These are phyloP conservation scores for Okamejei kenojei DNA, from an alignment of 2,797 vertebrate genomes.

Conservation along the genomic window DNA sequence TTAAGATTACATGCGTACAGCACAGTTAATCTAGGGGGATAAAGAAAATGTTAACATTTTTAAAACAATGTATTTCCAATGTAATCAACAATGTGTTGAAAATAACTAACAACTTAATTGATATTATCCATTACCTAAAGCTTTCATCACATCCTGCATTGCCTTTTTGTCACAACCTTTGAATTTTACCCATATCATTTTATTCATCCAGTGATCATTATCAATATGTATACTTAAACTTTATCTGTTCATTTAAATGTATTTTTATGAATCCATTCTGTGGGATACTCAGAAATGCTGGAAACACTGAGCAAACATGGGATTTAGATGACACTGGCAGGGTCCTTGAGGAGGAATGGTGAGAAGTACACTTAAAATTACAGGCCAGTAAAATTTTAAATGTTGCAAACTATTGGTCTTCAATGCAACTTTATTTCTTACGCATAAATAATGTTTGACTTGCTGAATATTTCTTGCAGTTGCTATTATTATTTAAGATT, in stretches of 20 bases:
- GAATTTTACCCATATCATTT: neutral
- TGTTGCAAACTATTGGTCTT: too few relatives aligned
- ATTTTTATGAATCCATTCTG: neutral
- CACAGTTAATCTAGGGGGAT: neutral
- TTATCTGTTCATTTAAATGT: neutral
- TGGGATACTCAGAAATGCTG: too few relatives aligned
- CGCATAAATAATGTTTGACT: too few relatives aligned
- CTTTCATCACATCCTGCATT: neutral
- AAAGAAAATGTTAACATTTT: neutral
- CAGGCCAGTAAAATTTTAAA: too few relatives aligned
- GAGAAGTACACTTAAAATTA: too few relatives aligned
- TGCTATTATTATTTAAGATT: too few relatives aligned
- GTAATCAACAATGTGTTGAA: neutral
- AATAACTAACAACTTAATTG: neutral
- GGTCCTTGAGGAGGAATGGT: too few relatives aligned
- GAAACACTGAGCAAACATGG: too few relatives aligned
- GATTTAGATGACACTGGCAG: too few relatives aligned
- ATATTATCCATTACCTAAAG: neutral
- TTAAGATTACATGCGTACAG: neutral
- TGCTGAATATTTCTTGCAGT: too few relatives aligned
- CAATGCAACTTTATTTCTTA: too few relatives aligned
- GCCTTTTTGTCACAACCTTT: neutral
- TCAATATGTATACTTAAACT: neutral
- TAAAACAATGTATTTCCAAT: neutral
- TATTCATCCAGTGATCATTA: neutral